Percentiles rank a stretch among this genome's conserved stretches.
These are phyloP conservation scores for Romanogobio albipinnatus DNA, from an alignment of 2,113 vertebrate genomes.

Conservation along the genomic window DNA sequence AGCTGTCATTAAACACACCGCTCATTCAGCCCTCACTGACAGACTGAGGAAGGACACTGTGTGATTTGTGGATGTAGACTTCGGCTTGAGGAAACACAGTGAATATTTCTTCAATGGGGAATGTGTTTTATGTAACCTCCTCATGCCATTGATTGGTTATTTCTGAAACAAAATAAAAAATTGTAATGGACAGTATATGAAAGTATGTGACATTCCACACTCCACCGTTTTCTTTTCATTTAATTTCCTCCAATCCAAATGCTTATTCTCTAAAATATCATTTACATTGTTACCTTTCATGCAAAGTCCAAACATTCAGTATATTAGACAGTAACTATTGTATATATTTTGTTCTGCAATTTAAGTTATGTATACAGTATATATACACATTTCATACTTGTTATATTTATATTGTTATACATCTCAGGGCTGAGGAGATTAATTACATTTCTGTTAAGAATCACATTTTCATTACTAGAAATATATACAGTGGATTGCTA, in stretches of 20 bases:
- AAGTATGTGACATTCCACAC: background rate
- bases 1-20: slow-evolving; percentile 54
- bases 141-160: background rate
- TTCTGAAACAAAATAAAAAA: background rate
- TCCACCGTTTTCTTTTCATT: background rate
- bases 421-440: background rate
- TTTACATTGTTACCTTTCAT: background rate
- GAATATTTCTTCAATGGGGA: background rate
- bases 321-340: too few relatives aligned
- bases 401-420: too few relatives aligned
- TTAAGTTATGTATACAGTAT: too few relatives aligned
- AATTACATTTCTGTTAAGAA: background rate
- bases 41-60: slow-evolving; percentile 34
- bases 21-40: slow-evolving; percentile 48
- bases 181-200: background rate
- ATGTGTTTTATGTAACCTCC: background rate
- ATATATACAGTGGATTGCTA: background rate
- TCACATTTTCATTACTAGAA: background rate
- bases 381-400: too few relatives aligned
- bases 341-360: too few relatives aligned
- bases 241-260: background rate
- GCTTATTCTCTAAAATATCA: background rate
- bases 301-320: background rate
- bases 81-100: slow-evolving; percentile 4
- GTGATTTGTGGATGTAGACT: slow-evolving; percentile 26